A percentile compares a stretch with the other conserved stretches of the same genome.
Conservation (phyloP, 1,140 invertebrate genomes). For the Drosophila triauraria region DNA sequence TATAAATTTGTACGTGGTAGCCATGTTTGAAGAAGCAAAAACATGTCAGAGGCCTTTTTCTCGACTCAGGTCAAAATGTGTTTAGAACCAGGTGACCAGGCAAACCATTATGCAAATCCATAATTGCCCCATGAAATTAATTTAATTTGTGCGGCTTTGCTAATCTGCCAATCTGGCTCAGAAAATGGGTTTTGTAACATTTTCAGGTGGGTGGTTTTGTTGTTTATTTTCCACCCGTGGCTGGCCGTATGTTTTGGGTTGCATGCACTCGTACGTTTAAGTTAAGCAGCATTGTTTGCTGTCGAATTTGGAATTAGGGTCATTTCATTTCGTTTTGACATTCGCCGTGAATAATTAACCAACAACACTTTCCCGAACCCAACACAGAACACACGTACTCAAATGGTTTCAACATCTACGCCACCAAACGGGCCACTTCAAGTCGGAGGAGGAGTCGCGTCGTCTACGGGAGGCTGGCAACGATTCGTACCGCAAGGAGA, state of each 20-base stretch:
- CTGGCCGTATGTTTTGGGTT: constrained; percentile 26
- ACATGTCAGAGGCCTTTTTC: constrained; percentile 8
- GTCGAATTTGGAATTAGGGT: constrained; percentile 57
- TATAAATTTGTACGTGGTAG: constrained; percentile 2
- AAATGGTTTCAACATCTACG: constrained; percentile 76
- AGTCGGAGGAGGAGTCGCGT: constrained; percentile 72
- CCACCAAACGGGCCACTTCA: constrained; percentile 64
- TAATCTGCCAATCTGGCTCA: constrained; percentile 30
- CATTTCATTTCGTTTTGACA: constrained; percentile 62
- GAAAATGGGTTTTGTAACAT: constrained; percentile 32
- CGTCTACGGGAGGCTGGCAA: constrained; percentile 72
- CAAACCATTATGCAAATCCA: constrained; percentile 42
- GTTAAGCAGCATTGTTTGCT: constrained; percentile 60
- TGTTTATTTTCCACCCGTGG: constrained; percentile 25
- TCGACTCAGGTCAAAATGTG: constrained; percentile 15
- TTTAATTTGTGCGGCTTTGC: constrained; percentile 39
- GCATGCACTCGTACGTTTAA: constrained; percentile 60
- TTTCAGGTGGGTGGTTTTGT: constrained; percentile 11
- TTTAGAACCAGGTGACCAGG: constrained; percentile 11
- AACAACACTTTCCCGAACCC: constrained; percentile 13
- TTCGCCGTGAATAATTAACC: constrained; percentile 69
- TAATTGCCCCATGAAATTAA: constrained; percentile 47
- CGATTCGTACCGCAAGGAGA: constrained; percentile 72
- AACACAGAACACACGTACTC: constrained; percentile 61
- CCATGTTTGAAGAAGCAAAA: constrained; percentile 1